Conservation (phyloP, 2,113 vertebrate species). For the Cavia porcellus region DNA sequence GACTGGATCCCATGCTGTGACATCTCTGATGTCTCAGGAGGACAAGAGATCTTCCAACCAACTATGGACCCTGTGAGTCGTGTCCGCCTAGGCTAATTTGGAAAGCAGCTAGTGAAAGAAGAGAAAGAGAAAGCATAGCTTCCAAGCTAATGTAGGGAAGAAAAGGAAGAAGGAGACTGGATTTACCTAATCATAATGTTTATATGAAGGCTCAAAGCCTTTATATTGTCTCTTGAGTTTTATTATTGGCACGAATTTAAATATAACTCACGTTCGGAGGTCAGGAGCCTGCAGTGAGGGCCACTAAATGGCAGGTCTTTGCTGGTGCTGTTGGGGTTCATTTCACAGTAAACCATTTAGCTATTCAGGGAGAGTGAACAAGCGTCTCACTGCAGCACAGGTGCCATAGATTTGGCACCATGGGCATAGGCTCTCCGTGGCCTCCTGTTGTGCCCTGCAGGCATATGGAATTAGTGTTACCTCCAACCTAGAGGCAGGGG, state of each 20-base stretch:
- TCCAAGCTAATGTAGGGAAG: background rate
- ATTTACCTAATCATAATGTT: background rate
- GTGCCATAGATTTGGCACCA: too few relatives aligned
- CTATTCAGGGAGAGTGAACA: too few relatives aligned
- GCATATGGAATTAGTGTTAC: too few relatives aligned
- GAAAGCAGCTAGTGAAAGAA: background rate
- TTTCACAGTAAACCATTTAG: background rate
- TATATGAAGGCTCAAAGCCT: background rate
- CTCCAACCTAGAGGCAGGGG: background rate
- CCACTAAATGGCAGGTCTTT: background rate
- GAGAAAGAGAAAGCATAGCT: background rate
- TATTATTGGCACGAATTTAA: background rate
- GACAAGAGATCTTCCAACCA: background rate
- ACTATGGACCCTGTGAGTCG: background rate
- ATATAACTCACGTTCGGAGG: background rate
- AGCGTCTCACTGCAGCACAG: too few relatives aligned
- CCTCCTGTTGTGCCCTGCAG: background rate
- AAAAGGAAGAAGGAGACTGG: background rate
- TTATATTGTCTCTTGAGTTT: background rate
- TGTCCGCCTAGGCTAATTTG: background rate
- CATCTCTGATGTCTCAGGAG: background rate
- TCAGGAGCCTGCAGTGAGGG: background rate
- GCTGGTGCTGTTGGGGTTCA: background rate
- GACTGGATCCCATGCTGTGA: background rate
- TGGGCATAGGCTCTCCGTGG: background rate